Evolutionary conservation across 2,113 vertebrate species (phyloP).

Genomic region (Pimephales promelas): DNA sequence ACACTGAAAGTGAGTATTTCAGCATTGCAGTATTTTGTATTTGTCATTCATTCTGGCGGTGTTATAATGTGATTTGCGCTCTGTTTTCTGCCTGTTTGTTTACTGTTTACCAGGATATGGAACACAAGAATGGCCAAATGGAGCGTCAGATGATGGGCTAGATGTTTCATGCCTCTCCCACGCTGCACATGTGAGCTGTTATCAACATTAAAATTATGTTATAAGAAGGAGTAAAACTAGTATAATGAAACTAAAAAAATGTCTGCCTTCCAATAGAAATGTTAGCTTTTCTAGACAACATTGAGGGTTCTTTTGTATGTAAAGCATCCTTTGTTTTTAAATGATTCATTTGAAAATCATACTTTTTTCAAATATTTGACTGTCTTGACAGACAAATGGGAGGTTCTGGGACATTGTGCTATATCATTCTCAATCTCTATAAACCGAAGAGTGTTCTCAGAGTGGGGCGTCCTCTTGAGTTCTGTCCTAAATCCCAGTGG

Average conservation of each 20-base stretch:
- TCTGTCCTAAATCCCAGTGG: background rate
- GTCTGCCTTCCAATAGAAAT: too few species aligned
- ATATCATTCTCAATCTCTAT: background rate
- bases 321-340: too few species aligned
- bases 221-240: background rate
- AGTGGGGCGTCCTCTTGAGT: background rate
- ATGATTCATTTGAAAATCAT: too few species aligned
- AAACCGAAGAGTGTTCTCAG: background rate
- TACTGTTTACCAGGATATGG: background rate
- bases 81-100: background rate
- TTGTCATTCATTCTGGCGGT: background rate
- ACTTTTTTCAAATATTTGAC: too few species aligned
- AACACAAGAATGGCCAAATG: background rate
- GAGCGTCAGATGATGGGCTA: constrained; percentile 14
- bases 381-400: background rate
- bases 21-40: background rate
- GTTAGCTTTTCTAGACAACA: too few species aligned
- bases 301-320: too few species aligned
- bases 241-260: background rate
- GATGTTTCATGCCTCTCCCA: background rate
- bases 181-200: constrained; percentile 19
- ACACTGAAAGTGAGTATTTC: background rate
- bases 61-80: background rate
- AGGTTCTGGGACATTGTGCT: background rate
- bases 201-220: background rate